Base-by-base conservation (phyloP, 2,888 invertebrate species). In the Hypsopygia costalis region DNA sequence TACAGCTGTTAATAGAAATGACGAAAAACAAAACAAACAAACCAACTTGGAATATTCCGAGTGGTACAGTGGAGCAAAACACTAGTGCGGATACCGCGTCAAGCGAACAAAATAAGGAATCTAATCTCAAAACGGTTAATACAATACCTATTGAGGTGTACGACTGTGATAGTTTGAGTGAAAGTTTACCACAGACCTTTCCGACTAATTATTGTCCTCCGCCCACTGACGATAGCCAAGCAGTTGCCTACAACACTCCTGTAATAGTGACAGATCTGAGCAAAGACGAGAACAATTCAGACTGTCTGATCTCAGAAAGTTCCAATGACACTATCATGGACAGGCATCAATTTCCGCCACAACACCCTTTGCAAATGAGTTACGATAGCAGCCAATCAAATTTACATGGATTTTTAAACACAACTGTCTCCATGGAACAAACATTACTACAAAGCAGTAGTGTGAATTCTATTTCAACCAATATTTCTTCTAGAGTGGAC, bases 41-140 rank as follows among this genome's bases (percentile, higher is more conserved):
- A 55, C 81, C 74, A 0, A 77, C 77, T 32, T 88, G 88, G 88
- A 87, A 81, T 0, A 87, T 87, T 51, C 87, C 86, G 0, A 85
- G 81, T 38, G 71, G 77, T 31, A 49, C 56, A 1, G 43, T 54
- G 1, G 67, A 72, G 1, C 78, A 75, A 47, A 49, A 12, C 29
- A 43, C 53, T 1, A 61, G 51, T 7, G 68, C 70, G 29, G 57
- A 60, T 4, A 34, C 49, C 16, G 46, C 54, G 9, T 45, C 54
- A 4, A 66, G 50, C 25, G 72, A 75, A 10, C 61, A 67, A 34
- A 67, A 42, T n/a, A 59, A 59, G 9, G 77, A 78, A 40, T 44
- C 56, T 1, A 58, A 50, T 27, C 57, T 64, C 0, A 74, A 71
- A 46, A 65, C 76, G 2, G 77, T 73, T 0, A 79, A 80, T 34